A percentile compares a stretch with the other conserved stretches of the same genome.
phyloP scores from a whole-genome alignment of 2,113 vertebrate species.

The Mesoclemmys tuberculata region DNA sequence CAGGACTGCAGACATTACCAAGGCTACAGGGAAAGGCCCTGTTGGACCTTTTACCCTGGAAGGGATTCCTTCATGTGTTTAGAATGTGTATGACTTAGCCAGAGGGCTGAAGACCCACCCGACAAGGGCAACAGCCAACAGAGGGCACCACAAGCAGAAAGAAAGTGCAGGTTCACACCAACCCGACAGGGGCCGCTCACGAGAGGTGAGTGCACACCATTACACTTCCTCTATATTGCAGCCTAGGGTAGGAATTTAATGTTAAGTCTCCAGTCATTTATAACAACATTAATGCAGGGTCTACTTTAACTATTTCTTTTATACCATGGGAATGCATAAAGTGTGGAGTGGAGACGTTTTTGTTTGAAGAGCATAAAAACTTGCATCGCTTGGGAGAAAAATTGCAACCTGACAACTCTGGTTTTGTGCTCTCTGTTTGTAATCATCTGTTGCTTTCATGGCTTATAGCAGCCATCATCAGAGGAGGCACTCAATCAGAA shows the following conservation, averaged over 20 bases:
- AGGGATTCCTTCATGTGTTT: too few relatives aligned
- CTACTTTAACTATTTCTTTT: neutral
- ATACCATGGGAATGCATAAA: neutral
- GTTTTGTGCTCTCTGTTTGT: constrained; percentile 45
- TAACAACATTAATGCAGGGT: neutral
- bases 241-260: neutral
- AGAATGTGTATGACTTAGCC: too few relatives aligned
- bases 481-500: constrained; percentile 64
- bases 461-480: constrained; percentile 44
- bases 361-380: constrained; percentile 14
- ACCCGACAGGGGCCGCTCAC: neutral
- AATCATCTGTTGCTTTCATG: constrained; percentile 74
- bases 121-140: neutral
- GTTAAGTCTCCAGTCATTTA: neutral
- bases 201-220: neutral
- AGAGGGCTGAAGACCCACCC: too few relatives aligned
- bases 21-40: too few relatives aligned
- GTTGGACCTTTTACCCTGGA: too few relatives aligned
- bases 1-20: too few relatives aligned
- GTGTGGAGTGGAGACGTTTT: neutral
- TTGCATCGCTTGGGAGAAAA: constrained; percentile 29
- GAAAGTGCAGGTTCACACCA: neutral
- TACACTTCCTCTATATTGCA: neutral
- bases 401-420: constrained; percentile 37
- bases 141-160: neutral